These are phyloP conservation scores for Bubo scandiacus DNA, from an alignment of 2,113 vertebrate species.

Conservation along the genomic window DNA sequence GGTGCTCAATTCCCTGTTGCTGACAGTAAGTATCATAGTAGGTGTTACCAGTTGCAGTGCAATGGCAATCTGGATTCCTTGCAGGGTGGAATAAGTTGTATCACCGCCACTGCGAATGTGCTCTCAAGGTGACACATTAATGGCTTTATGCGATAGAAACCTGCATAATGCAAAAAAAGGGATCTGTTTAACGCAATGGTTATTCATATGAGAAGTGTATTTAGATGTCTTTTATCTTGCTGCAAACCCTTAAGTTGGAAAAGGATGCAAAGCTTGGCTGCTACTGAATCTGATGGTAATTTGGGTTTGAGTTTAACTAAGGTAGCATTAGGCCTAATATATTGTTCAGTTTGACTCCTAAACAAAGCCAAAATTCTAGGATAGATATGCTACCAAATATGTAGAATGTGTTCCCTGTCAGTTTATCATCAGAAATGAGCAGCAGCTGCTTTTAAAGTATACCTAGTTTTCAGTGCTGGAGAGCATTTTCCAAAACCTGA, in stretches of 20 bases:
- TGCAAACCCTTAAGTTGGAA: background rate
- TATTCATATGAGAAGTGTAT: background rate
- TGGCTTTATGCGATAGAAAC: background rate
- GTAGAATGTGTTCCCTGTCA: background rate
- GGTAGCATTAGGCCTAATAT: background rate
- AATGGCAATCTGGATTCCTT: background rate
- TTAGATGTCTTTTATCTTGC: background rate
- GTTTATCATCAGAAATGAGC: background rate
- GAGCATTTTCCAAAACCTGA: background rate
- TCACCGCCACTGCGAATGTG: background rate
- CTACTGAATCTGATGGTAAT: background rate
- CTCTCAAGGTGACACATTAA: background rate
- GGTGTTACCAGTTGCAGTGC: background rate
- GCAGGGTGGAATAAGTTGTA: background rate
- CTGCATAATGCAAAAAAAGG: background rate
- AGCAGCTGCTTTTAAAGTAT: background rate
- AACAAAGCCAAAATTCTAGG: background rate
- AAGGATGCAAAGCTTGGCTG: background rate
- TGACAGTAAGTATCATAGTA: background rate
- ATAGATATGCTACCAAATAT: background rate
- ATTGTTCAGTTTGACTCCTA: background rate
- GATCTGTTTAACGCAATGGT: background rate
- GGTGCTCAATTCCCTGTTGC: background rate
- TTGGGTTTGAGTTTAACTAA: background rate
- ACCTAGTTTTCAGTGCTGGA: background rate